Base-by-base conservation (phyloP, 2,113 vertebrate species). In the Chionodraco myersi region DNA sequence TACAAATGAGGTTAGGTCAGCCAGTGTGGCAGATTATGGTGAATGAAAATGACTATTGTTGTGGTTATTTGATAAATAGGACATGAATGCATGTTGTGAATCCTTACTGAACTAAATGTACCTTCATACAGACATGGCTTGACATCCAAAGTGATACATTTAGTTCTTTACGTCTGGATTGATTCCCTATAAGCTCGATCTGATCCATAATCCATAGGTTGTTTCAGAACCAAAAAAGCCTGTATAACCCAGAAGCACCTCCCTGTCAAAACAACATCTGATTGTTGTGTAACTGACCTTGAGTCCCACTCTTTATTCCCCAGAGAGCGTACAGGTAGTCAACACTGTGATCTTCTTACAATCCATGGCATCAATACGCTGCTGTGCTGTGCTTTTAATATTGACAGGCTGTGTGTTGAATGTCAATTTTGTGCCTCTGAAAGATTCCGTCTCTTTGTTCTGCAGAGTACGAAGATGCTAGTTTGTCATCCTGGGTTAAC, bases 381-480 rank as follows among this genome's bases (percentile, higher is more conserved):
- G 58, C 21, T 81, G 44, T 68, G 36, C 73, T 81, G 52, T 59
- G 21, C 53, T 72, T 77, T 84, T 73, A 73, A 85, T 83, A 74
- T 11, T 45, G 53, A 80, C 30, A 1, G 52, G 26, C 14, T 75
- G 60, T 64, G 58, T 13, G n/a, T 64, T 72, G 81, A 82, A 77
- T 84, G 75, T 79, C 44, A 44, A 84, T 81, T 72, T 82, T 65
- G 30, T 58, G 51, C 64, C 26, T 72, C 79, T 89, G 44, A 88
- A 59, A 64, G 57, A 36, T 52, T 59, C 6, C 71, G 47, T 69
- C 62, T 74, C 13, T 67, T 11, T 80, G 65, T 90, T 48, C 90
- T 91, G 74, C 89, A 99, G 98, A 99, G 68, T 99, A 98, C 34
- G 97, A 96, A 90, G 98, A 99, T 75, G 96, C 96, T 11, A 96